Conservation (phyloP, 1,140 invertebrate genomes). For the Neodiprion virginianus region DNA sequence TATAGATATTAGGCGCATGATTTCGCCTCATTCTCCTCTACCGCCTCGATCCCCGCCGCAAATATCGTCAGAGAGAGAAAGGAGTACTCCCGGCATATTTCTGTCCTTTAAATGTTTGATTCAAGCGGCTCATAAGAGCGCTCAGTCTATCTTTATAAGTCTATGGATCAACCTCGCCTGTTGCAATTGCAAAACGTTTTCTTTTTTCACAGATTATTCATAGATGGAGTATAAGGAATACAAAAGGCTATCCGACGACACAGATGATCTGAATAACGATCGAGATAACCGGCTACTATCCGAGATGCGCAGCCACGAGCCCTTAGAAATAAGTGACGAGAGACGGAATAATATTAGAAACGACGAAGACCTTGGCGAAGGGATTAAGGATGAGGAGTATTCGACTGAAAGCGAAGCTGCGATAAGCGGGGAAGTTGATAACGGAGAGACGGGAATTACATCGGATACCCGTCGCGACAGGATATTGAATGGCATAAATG, state of each 20-base stretch:
- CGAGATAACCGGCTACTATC: constrained; percentile 4
- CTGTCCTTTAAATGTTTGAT: no score
- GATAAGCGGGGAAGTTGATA: not conserved
- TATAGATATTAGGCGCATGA: no score
- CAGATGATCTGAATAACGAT: not conserved
- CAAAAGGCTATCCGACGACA: constrained; percentile 1
- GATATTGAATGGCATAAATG: not conserved
- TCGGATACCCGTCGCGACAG: not conserved
- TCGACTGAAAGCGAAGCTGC: not conserved
- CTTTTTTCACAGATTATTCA: not conserved
- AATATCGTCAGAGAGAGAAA: no score
- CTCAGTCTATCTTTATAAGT: no score
- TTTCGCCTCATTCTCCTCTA: no score
- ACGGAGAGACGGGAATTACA: not conserved
- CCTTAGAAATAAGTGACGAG: constrained; percentile 1
- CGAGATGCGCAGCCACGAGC: not conserved
- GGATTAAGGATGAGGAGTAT: not conserved
- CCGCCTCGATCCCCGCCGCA: no score
- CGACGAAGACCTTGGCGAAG: not conserved
- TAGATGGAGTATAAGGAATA: constrained; percentile 2
- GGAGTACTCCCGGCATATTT: no score
- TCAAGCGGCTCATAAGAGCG: no score
- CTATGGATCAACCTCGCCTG: no score
- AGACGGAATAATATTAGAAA: not conserved
- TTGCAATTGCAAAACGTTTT: not conserved